Evolutionary conservation across 1,140 invertebrate genomes (phyloP).

Genomic region (Papilio glaucus): DNA sequence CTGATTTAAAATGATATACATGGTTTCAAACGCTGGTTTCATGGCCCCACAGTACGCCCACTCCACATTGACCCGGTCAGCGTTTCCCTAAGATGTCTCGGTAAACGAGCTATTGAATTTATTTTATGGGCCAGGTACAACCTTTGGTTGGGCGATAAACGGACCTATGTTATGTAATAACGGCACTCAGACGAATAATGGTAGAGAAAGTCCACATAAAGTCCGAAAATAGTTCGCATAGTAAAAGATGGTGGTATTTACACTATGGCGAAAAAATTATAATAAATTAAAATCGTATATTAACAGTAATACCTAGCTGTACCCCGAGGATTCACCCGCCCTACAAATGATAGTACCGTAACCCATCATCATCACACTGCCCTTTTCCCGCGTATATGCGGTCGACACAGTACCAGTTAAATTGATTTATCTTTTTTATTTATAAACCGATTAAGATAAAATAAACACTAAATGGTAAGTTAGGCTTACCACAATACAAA

Average conservation of each 20-base stretch:
- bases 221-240: neutral
- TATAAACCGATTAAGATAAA: too few species aligned
- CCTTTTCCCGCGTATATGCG: too few species aligned
- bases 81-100: conserved; percentile 21
- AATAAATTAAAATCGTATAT: too few species aligned
- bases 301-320: too few species aligned
- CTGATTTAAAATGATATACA: neutral
- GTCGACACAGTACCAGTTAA: too few species aligned
- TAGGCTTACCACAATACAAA: too few species aligned
- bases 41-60: neutral
- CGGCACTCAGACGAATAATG: neutral
- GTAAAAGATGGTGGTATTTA: neutral
- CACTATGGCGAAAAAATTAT: too few species aligned
- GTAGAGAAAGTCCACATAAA: neutral
- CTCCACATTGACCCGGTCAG: conserved; percentile 28
- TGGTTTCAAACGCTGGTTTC: neutral
- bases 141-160: conserved; percentile 12
- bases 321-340: too few species aligned
- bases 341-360: too few species aligned
- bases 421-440: too few species aligned
- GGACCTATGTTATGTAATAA: conserved; percentile 5
- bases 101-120: conserved; percentile 28
- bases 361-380: too few species aligned
- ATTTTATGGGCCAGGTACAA: conserved; percentile 15
- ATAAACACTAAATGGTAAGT: too few species aligned